Evolutionary conservation across 2,113 vertebrate genomes (phyloP), one percentile per base, ranked within the genome.

Genomic region (Oriolus oriolus): DNA sequence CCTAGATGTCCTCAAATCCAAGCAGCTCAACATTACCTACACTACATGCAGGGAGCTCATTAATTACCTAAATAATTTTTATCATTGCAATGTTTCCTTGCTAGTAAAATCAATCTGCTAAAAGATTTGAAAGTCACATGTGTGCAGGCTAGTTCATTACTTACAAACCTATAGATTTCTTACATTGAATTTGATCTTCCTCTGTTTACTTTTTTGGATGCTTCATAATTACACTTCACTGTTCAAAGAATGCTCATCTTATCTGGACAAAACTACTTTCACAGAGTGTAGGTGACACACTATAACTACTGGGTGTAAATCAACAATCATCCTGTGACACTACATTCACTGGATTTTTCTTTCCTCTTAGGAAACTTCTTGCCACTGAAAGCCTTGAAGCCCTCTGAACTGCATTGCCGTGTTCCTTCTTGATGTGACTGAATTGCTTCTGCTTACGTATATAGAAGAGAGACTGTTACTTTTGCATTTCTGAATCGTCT

Each of bases 281-380:
- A 98, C 81, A 47, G 98, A 98, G 57, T 97, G 97, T 39, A 99
- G 83, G 45, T 98, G 98, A 79, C 97, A 98, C 84, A 98, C 70
- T 50, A 3, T 20, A 98, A 89, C 97, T 98, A 98, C 54, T 71
- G 95, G 10, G 96, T 97, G 57, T 98, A 98, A 89, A 98, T 97
- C 49, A 95, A 44, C 78, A 98, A 47, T 98, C 98, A 47, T 98
- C 98, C 89, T 73, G 93, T 13, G 94, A 98, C 84, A 98, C 94
- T 61, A 93, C 77, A 73, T 74, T 90, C 47, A 95, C 33, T 0
- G 71, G 71, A 86, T 93, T 97, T 85, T 89, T 98, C 65, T 90
- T 96, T 77, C 97, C 96, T 8, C 64, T 86, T 59, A 98, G 96
- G 45, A 98, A 98, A 88, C 93, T 97, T 87, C 94, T 93, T 74